Conservation (phyloP, 2,888 invertebrate species). For the Cephus pygmeus region DNA sequence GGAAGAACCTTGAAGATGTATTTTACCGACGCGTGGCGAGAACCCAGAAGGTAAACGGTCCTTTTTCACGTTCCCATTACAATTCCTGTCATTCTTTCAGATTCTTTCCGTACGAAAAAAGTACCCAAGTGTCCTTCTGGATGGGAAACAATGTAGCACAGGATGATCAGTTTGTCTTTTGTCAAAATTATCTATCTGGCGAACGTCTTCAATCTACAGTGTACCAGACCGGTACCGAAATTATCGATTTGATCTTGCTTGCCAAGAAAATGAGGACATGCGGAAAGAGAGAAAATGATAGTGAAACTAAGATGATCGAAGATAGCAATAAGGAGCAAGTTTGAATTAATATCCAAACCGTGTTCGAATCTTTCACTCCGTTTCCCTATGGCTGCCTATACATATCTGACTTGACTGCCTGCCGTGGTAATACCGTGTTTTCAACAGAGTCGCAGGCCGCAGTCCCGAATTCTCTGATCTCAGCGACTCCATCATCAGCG, state of each 20-base stretch:
- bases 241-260: background rate
- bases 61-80: background rate
- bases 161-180: background rate
- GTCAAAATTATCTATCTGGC: background rate
- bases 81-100: background rate
- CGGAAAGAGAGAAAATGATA: background rate
- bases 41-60: background rate
- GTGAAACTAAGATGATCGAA: background rate
- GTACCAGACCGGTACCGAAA: background rate
- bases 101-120: background rate
- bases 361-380: background rate
- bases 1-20: background rate
- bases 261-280: background rate
- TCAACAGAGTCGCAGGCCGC: slow-evolving; percentile 1
- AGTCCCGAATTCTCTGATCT: slow-evolving; percentile 49
- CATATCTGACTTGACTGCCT: background rate
- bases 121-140: background rate
- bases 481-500: slow-evolving; percentile 56
- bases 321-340: background rate
- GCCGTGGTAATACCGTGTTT: background rate
- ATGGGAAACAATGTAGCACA: background rate
- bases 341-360: background rate
- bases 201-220: background rate
- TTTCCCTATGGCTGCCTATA: background rate
- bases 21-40: background rate